Evolutionary conservation across 2,113 vertebrate species (phyloP).

Genomic region (Typhlomys cinereus): DNA sequence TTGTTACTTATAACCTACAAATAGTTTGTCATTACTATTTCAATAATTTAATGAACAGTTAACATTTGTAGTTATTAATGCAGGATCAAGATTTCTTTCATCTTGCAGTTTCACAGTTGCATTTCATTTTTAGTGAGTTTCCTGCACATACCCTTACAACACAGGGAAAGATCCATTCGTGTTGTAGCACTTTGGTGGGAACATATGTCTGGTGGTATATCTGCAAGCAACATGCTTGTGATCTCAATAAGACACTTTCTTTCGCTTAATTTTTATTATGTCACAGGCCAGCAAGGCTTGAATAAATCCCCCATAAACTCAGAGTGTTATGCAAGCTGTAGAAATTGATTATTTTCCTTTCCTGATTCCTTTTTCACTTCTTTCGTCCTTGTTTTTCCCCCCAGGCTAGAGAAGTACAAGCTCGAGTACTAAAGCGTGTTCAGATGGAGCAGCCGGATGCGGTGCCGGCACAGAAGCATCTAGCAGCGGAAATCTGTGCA

Average conservation of each 20-base stretch:
- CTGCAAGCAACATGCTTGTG: background rate
- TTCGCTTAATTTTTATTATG: background rate
- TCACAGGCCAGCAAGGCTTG: background rate
- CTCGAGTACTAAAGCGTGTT: conserved; percentile 94
- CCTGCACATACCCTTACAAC: background rate
- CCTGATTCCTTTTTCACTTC: background rate
- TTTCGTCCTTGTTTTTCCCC: conserved; percentile 23
- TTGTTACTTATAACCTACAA: no score
- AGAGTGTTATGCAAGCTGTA: background rate
- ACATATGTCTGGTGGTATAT: background rate
- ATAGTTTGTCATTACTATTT: no score
- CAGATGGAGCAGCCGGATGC: conserved; percentile 95
- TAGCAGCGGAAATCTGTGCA: conserved; percentile 95
- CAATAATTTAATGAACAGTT: conserved; percentile 30
- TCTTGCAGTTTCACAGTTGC: background rate
- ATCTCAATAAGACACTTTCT: conserved; percentile 28
- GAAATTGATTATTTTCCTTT: conserved; percentile 25
- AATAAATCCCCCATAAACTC: conserved; percentile 23
- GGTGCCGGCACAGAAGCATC: conserved; percentile 92
- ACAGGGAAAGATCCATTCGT: background rate
- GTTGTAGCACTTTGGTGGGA: background rate
- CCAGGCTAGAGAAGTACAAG: conserved; percentile 95
- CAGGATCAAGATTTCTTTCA: background rate
- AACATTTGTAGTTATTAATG: background rate
- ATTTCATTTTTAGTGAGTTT: conserved; percentile 30